Percentiles rank a stretch among this genome's conserved stretches.
phyloP scores from a whole-genome alignment of 2,113 vertebrate genomes.

The Petromus typicus region DNA sequence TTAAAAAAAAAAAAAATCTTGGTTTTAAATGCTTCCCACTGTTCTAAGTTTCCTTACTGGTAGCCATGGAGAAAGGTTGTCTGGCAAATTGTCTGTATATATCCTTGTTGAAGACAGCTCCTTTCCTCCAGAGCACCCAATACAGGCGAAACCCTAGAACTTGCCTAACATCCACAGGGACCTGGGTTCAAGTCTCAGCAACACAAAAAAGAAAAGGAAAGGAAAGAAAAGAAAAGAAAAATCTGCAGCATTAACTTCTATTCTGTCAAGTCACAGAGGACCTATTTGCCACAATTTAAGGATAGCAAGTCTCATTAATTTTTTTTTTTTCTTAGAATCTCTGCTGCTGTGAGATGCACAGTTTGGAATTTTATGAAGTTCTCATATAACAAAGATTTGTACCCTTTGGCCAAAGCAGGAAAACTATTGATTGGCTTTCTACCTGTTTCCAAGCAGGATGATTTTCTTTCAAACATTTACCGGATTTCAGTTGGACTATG shows the following conservation, averaged over 20 bases:
- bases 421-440: neutral
- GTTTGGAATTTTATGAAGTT: constrained; percentile 49
- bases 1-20: neutral
- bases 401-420: neutral
- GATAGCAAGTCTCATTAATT: neutral
- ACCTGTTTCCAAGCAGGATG: neutral
- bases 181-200: neutral
- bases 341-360: neutral
- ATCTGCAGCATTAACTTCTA: neutral
- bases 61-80: neutral
- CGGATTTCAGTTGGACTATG: constrained; percentile 14
- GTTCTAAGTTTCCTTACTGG: neutral
- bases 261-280: neutral
- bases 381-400: neutral
- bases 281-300: neutral
- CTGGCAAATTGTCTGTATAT: neutral
- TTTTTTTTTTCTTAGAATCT: neutral
- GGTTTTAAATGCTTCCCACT: neutral
- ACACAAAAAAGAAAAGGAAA: neutral
- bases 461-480: neutral
- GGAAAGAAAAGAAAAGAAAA: neutral
- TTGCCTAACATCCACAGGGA: neutral
- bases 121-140: neutral
- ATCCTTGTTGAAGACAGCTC: neutral
- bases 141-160: too few species aligned